phyloP scores from a whole-genome alignment of 2,888 invertebrate species.

The Brenthis daphne region DNA sequence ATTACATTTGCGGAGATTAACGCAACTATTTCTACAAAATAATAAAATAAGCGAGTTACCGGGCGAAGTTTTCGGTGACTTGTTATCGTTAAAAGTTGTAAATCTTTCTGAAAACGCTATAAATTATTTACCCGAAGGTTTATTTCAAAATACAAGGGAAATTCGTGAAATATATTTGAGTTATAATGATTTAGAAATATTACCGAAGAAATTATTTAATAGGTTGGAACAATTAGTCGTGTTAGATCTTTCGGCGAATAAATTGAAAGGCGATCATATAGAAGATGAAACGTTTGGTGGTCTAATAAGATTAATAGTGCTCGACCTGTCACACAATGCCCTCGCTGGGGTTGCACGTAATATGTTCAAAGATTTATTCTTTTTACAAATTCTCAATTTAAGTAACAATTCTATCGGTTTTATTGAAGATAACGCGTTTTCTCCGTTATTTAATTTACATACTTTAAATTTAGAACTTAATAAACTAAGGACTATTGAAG shows the following conservation, averaged over 20 bases:
- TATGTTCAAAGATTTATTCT: slow-evolving; percentile 93
- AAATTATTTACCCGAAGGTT: slow-evolving; percentile 89
- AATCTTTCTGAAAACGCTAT: slow-evolving; percentile 94
- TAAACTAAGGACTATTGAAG: slow-evolving; percentile 89
- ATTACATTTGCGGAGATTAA: slow-evolving; percentile 88
- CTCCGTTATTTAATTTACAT: slow-evolving; percentile 93
- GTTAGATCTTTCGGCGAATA: slow-evolving; percentile 92
- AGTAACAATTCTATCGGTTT: slow-evolving; percentile 92
- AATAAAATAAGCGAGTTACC: slow-evolving; percentile 91
- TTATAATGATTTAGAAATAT: slow-evolving; percentile 91
- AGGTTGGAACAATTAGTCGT: slow-evolving; percentile 92
- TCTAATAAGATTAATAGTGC: slow-evolving; percentile 91
- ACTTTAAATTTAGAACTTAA: slow-evolving; percentile 95
- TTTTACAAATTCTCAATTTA: slow-evolving; percentile 92
- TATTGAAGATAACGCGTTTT: slow-evolving; percentile 92
- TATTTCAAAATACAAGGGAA: slow-evolving; percentile 91
- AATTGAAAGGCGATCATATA: slow-evolving; percentile 91
- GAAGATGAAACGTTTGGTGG: slow-evolving; percentile 94
- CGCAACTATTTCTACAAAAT: slow-evolving; percentile 90
- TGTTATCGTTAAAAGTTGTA: slow-evolving; percentile 89
- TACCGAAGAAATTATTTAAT: slow-evolving; percentile 92
- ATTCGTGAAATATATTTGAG: slow-evolving; percentile 92
- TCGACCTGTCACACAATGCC: slow-evolving; percentile 92
- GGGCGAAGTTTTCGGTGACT: slow-evolving; percentile 88
- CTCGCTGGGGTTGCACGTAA: slow-evolving; percentile 89